Conservation (phyloP, 2,888 invertebrate species). For the Diarsia mendica region DNA sequence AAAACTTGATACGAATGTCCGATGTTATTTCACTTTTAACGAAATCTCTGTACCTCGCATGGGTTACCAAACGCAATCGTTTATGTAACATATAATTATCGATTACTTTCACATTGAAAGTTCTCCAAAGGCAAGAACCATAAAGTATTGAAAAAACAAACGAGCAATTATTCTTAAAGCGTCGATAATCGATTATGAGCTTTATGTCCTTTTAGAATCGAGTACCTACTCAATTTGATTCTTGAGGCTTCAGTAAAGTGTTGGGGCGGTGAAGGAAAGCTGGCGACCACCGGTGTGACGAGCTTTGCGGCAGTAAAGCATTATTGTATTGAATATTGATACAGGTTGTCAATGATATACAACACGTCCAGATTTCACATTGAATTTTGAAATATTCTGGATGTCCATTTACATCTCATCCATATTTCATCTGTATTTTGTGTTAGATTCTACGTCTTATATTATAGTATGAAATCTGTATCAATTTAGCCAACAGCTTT, state of each 20-base stretch:
- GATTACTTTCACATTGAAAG: slow-evolving; percentile 80
- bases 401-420: slow-evolving; percentile 30
- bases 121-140: slow-evolving; percentile 61
- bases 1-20: slow-evolving; percentile 33
- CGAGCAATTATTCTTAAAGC: slow-evolving; percentile 59
- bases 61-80: slow-evolving; percentile 49
- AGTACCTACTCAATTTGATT: slow-evolving; percentile 45
- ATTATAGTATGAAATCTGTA: neutral
- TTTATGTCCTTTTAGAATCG: slow-evolving; percentile 55
- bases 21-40: slow-evolving; percentile 29
- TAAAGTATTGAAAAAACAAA: slow-evolving; percentile 60
- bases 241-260: slow-evolving; percentile 29
- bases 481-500: neutral
- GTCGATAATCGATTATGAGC: slow-evolving; percentile 62
- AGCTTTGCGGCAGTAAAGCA: slow-evolving; percentile 21
- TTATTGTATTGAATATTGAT: slow-evolving; percentile 24
- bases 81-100: slow-evolving; percentile 74
- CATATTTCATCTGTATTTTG: slow-evolving; percentile 20
- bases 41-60: slow-evolving; percentile 29
- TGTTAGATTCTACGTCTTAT: neutral
- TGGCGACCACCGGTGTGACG: slow-evolving; percentile 36
- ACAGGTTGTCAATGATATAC: slow-evolving; percentile 45
- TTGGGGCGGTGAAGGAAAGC: slow-evolving; percentile 43
- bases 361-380: slow-evolving; percentile 20
- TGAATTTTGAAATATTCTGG: slow-evolving; percentile 26